Evolutionary conservation across 2,888 invertebrate species (phyloP).

Genomic region (Endomychus coccineus): DNA sequence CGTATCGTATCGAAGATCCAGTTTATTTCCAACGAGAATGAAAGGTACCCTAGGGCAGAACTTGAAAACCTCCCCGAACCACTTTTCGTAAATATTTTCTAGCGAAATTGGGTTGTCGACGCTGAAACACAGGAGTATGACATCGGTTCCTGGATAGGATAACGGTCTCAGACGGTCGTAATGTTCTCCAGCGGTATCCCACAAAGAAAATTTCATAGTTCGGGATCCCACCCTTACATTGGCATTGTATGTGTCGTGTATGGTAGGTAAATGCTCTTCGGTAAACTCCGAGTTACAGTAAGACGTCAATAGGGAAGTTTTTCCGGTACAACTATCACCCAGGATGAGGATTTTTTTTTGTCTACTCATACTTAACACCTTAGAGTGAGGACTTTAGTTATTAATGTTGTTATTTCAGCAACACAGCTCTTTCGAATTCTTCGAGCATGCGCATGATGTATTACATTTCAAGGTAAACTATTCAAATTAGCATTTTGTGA

Average conservation of each 20-base stretch:
- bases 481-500: too few relatives aligned
- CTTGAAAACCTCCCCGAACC: constrained; percentile 55
- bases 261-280: constrained; percentile 51
- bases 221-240: constrained; percentile 50
- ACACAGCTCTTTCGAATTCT: too few relatives aligned
- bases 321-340: constrained; percentile 59
- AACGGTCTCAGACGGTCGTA: constrained; percentile 51
- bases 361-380: too few relatives aligned
- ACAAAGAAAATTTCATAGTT: constrained; percentile 40
- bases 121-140: constrained; percentile 57
- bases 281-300: constrained; percentile 56
- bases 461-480: too few relatives aligned
- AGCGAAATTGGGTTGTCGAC: constrained; percentile 55
- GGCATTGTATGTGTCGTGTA: constrained; percentile 28
- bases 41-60: constrained; percentile 57
- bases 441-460: too few relatives aligned
- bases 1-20: constrained; percentile 44
- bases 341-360: constrained; percentile 53
- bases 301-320: constrained; percentile 55
- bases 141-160: constrained; percentile 55
- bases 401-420: too few relatives aligned
- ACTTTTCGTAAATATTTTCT: constrained; percentile 55
- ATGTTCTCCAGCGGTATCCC: constrained; percentile 55
- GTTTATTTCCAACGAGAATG: constrained; percentile 56
- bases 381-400: too few relatives aligned